These are phyloP conservation scores for Ochropacha duplaris DNA, from an alignment of 2,888 invertebrate genomes.

Conservation along the genomic window DNA sequence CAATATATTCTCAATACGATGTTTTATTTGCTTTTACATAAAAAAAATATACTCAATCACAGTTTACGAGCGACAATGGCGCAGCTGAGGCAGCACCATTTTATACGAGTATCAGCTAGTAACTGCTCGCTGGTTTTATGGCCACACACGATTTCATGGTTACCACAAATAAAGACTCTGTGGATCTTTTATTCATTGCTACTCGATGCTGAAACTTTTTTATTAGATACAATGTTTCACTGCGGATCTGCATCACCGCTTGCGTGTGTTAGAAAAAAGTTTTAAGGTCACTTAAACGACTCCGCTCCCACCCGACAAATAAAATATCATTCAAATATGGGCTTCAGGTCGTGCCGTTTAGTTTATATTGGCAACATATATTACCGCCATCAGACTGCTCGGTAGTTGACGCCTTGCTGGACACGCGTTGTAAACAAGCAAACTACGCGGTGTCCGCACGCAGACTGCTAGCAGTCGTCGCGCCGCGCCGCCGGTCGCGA, in stretches of 20 bases:
- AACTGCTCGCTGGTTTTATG: slow-evolving; percentile 13
- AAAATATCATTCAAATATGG: no score
- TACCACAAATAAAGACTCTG: slow-evolving; percentile 17
- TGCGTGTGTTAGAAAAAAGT: not conserved
- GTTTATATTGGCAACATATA: no score
- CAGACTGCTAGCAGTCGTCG: no score
- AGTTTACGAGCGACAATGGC: slow-evolving; percentile 4
- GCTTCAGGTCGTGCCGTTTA: no score
- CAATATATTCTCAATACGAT: not conserved
- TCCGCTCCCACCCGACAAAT: no score
- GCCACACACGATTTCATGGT: slow-evolving; percentile 16
- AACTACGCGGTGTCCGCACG: no score
- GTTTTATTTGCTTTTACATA: not conserved
- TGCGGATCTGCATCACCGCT: not conserved
- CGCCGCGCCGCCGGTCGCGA: no score
- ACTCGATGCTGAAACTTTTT: slow-evolving; percentile 19
- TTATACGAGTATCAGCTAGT: slow-evolving; percentile 7
- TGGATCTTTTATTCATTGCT: slow-evolving; percentile 31
- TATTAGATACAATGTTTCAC: slow-evolving; percentile 5
- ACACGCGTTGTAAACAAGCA: no score
- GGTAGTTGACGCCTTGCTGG: no score
- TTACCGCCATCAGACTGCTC: no score
- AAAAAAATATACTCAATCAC: not conserved
- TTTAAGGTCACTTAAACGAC: no score
- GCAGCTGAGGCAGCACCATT: not conserved